Evolutionary conservation across 2,113 vertebrate genomes (phyloP), one percentile per base, ranked within the genome.

Genomic region (Pangasianodon gigas): DNA sequence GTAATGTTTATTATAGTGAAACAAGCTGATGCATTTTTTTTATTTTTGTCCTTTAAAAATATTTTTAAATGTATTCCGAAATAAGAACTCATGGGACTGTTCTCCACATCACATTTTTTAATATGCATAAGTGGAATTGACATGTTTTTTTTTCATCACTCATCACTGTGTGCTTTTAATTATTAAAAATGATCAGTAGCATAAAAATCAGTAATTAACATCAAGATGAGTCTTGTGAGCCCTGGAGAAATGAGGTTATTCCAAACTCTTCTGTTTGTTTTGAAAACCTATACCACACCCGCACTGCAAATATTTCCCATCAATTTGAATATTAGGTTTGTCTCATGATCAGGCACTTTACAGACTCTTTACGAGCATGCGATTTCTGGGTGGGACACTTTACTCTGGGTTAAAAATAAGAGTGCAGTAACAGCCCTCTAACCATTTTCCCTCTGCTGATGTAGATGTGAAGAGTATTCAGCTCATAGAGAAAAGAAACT

Each of bases 251-350:
- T 69, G 48, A 91, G 62, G 67, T 90, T 32, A 84, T 84, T 88
- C 56, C 48, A 26, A 29, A 89, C 90, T 91, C 91, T 92, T 67
- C 77, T 89, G 84, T 84, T 88, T 90, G 86, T 88, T 91, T 93
- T 93, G 86, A 93, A 71, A 82, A 52, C 81, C 81, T 51, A 60
- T 44, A 48, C 86, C 87, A 85, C 88, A 90, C 82, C 86, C 88
- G 88, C 60, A 86, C 62, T 11, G 80, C 81, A 85, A 90, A 88
- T 75, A 87, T 77, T 84, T 82, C 52, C 62, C 88, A 81, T 84
- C 24, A 19, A 88, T 85, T 62, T 82, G 87, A 88, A 90, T 90
- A 89, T 85, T 85, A 89, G 58, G 19, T 86, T 86, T 58, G 75
- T 85, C 56, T 65, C 41, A 56, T 65, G 58, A 85, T 58, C n/a